Conservation (phyloP, 1,140 invertebrate genomes). For the Macrosteles quadrilineatus region DNA sequence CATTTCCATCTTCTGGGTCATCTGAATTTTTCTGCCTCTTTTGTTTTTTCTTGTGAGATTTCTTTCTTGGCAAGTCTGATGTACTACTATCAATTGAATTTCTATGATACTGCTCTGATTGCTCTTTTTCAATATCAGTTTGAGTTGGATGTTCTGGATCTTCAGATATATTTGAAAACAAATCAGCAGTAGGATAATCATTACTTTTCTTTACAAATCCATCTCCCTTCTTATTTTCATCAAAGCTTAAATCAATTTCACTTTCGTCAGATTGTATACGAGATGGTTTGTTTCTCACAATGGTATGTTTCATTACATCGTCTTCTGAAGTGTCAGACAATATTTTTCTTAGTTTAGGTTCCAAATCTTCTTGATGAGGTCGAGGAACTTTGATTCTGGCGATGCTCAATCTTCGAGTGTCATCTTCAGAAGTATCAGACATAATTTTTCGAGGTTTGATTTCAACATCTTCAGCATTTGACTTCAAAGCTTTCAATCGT, state of each 20-base stretch:
- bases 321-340: constrained; percentile 62
- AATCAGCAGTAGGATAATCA: constrained; percentile 24
- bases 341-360: constrained; percentile 49
- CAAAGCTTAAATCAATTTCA: constrained; percentile 55
- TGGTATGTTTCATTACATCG: constrained; percentile 48
- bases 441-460: constrained; percentile 50
- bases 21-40: constrained; percentile 68
- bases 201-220: not conserved
- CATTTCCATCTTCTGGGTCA: constrained; percentile 36
- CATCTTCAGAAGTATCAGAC: constrained; percentile 62
- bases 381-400: constrained; percentile 53
- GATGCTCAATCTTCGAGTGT: constrained; percentile 41
- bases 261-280: constrained; percentile 62
- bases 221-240: constrained; percentile 30
- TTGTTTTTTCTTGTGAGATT: constrained; percentile 79
- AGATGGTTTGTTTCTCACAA: constrained; percentile 54
- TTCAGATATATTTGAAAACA: constrained; percentile 33
- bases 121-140: constrained; percentile 12
- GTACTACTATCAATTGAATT: constrained; percentile 36
- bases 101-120: constrained; percentile 27
- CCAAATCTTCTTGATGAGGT: constrained; percentile 59
- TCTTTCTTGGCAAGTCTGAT: constrained; percentile 56
- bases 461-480: constrained; percentile 58
- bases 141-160: constrained; percentile 31
- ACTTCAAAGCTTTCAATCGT: constrained; percentile 53